Evolutionary conservation across 1,140 invertebrate genomes (phyloP).

Genomic region (Drosophila nasuta): DNA sequence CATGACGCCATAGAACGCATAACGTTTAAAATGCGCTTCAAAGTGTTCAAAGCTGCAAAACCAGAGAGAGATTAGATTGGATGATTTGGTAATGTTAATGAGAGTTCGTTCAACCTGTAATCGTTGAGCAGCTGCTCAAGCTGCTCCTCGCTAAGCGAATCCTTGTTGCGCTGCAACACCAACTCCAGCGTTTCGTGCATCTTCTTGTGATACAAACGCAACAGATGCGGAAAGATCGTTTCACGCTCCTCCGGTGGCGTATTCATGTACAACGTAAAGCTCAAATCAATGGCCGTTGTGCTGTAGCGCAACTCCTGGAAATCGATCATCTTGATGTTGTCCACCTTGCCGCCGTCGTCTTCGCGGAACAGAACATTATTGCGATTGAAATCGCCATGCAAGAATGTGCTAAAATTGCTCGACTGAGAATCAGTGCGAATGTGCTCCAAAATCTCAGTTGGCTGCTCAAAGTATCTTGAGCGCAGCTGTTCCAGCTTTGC

Average conservation of each 20-base stretch:
- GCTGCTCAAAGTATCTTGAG: constrained; percentile 54
- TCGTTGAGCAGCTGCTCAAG: constrained; percentile 46
- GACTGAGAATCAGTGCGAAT: constrained; percentile 56
- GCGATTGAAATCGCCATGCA: constrained; percentile 81
- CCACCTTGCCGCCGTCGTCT: constrained; percentile 39
- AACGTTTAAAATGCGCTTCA: constrained; percentile 67
- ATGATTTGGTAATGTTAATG: no score
- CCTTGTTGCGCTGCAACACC: constrained; percentile 60
- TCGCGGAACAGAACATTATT: constrained; percentile 81
- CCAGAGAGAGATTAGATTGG: background rate
- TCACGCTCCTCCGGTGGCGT: constrained; percentile 42
- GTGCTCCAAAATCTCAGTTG: constrained; percentile 59
- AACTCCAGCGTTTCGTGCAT: constrained; percentile 66
- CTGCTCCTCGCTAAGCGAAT: constrained; percentile 39
- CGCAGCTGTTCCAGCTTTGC: constrained; percentile 58
- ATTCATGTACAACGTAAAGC: constrained; percentile 82
- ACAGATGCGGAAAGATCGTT: constrained; percentile 32
- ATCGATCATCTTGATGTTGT: constrained; percentile 74
- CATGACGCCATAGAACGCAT: constrained; percentile 76
- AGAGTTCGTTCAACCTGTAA: constrained; percentile 48
- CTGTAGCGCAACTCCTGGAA: constrained; percentile 80
- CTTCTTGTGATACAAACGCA: constrained; percentile 47
- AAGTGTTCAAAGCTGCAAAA: constrained; percentile 64
- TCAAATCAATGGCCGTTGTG: constrained; percentile 69
- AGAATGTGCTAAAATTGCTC: constrained; percentile 64